Conservation (phyloP, 2,888 invertebrate genomes). For the Pardosa pseudoannulata region DNA sequence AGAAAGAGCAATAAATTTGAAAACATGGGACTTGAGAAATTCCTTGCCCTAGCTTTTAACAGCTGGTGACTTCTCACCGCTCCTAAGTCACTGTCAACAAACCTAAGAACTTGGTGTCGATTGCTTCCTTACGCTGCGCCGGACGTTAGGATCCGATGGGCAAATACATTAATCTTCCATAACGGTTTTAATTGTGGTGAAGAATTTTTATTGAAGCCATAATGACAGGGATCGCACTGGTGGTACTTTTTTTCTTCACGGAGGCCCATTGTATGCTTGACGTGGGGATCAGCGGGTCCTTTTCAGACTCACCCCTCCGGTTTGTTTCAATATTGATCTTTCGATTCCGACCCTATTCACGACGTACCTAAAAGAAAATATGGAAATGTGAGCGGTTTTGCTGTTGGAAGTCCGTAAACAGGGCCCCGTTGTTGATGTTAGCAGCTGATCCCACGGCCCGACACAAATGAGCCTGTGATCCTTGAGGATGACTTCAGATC, state of each 20-base stretch:
- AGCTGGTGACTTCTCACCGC: not conserved
- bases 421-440: slow-evolving; percentile 17
- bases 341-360: slow-evolving; percentile 49
- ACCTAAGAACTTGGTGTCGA: slow-evolving; percentile 3
- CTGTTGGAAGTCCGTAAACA: slow-evolving; percentile 49
- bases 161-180: slow-evolving; percentile 70
- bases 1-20: not conserved
- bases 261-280: slow-evolving; percentile 24
- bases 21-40: not conserved
- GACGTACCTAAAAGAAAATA: slow-evolving; percentile 49
- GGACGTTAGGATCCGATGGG: slow-evolving; percentile 44
- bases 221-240: slow-evolving; percentile 22
- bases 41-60: not conserved
- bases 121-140: not conserved
- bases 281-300: slow-evolving; percentile 21
- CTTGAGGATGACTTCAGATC: slow-evolving; percentile 42
- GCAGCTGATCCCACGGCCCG: slow-evolving; percentile 51
- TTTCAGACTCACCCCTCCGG: slow-evolving; percentile 41
- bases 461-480: slow-evolving; percentile 50
- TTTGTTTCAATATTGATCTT: slow-evolving; percentile 72
- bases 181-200: slow-evolving; percentile 71
- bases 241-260: slow-evolving; percentile 37
- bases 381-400: slow-evolving; percentile 36
- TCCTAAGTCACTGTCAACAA: slow-evolving; percentile 14
- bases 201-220: slow-evolving; percentile 67